A percentile compares a stretch with the other conserved stretches of the same genome.
These are phyloP conservation scores for Hippolais icterina DNA, from an alignment of 2,113 vertebrate species.

Conservation along the genomic window DNA sequence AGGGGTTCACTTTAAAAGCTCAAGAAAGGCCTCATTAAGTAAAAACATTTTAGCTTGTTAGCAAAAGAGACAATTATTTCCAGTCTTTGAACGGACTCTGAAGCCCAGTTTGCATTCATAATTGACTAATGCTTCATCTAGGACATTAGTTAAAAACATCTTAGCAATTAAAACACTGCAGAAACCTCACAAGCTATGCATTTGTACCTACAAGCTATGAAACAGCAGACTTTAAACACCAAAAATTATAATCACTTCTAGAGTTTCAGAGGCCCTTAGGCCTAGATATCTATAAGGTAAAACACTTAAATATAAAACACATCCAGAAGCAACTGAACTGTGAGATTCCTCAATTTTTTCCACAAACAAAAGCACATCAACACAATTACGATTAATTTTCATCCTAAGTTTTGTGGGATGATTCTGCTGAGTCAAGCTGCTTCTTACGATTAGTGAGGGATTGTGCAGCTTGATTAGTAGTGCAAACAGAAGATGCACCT, in stretches of 20 bases:
- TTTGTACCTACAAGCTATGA: neutral
- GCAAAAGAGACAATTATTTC: constrained; percentile 5
- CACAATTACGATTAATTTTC: neutral
- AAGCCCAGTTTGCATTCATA: constrained; percentile 27
- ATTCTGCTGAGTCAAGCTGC: neutral
- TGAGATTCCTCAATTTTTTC: neutral
- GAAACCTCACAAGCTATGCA: neutral
- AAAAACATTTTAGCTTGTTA: neutral
- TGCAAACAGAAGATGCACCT: neutral
- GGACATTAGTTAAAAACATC: constrained; percentile 18
- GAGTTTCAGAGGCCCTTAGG: neutral
- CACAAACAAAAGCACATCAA: neutral
- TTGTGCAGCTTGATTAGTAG: neutral
- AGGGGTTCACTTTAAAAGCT: neutral
- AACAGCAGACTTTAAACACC: neutral
- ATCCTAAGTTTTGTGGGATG: neutral
- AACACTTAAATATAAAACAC: neutral
- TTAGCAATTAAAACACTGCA: neutral
- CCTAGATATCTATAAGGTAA: neutral
- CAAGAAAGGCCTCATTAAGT: constrained; percentile 4
- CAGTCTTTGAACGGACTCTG: neutral
- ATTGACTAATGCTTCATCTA: constrained; percentile 16
- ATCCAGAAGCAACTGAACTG: neutral
- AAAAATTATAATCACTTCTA: neutral
- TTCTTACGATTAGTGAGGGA: neutral